Evolutionary conservation across 2,888 invertebrate species (phyloP), one percentile per base, ranked within the genome.

Genomic region (Drosophila seclusa): DNA sequence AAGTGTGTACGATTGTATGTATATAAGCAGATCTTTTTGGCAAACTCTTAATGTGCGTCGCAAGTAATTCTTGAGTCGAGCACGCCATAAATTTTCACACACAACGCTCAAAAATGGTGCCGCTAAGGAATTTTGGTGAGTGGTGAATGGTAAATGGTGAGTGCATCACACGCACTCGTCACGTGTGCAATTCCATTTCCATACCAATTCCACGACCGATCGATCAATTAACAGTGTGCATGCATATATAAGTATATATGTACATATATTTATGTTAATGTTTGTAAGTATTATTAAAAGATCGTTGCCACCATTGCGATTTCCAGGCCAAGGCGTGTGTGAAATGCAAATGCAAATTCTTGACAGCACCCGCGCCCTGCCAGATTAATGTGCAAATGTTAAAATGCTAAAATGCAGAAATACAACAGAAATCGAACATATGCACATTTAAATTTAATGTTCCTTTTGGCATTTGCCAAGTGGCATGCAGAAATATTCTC

Each of bases 241-340:
- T 45, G 53, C 52, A 48, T 54, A 16, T 49, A 48, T 16, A 27
- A 11, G 10, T 49, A 18, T 38, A 27, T 62, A 60, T 32, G 63
- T 53, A 54, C 61, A 57, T 42, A 64, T 68, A 64, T 68, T 48
- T 68, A 63, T 55, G 34, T 40, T 29, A 36, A 34, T 48, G 27
- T 50, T 49, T 38, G 49, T 18, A 32, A 45, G 73, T 62, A 61
- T 60, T 66, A 60, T 87, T 79, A 72, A 87, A 69, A 80, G 83
- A 83, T 83, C 83, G 76, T 83, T 83, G 83, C 80, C 83, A 67
- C 73, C 76, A 70, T 83, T 77, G 71, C 65, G 61, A 74, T 85
- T 89, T 88, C 60, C 89, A 85, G 85, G 85, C 85, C 85, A 89
- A 85, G 85, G 85, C 89, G 85, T 85, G 85, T 87, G 72, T 81